Base-by-base conservation (phyloP, 2,113 vertebrate species). In the Eublepharis macularius region DNA sequence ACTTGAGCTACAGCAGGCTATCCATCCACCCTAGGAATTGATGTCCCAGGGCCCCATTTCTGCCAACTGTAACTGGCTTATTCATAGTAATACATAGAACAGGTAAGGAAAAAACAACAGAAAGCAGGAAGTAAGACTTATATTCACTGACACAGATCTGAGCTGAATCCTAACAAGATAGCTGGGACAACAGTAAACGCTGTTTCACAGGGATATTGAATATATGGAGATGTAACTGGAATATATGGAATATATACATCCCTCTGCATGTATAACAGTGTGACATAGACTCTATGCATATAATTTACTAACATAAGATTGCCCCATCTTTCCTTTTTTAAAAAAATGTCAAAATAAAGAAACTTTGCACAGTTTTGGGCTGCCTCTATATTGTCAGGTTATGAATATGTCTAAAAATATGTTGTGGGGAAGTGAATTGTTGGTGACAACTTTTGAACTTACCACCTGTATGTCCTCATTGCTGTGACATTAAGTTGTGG, bases 11-110 rank as follows among this genome's bases (percentile, higher is more conserved):
- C 21, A 68, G 45, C 34, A 69, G 45, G 29, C 34, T 45, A 63
- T 65, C 69, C 17, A 63, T 63, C 69, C 54, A 10, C 26, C 43
- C 34, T n/a, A 76, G 43, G 17, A 39, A 84, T 51, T 26, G 70
- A 43, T 80, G 54, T 74, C 32, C 39, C 26, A 17, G 32, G 79
- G 19, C 69, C 57, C 72, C 54, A 86, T 86, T 86, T 86, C 39
- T 47, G 63, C 68, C 19, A 43, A 70, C 8, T 41, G 49, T 57
- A 78, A 73, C n/a, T 63, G 10, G 51, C 72, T 80, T 78, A 80
- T 72, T 85, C 60, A 77, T 29, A 85, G n/a, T 19, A 69, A 73
- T 36, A 36, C 54, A 3, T 57, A 57, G 39, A 80, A 45, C 77
- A 72, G 47, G 11, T 66, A 41, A 79, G 49, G 36, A 19, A 78